phyloP scores from a whole-genome alignment of 2,797 vertebrate genomes.

The Periparus ater region DNA sequence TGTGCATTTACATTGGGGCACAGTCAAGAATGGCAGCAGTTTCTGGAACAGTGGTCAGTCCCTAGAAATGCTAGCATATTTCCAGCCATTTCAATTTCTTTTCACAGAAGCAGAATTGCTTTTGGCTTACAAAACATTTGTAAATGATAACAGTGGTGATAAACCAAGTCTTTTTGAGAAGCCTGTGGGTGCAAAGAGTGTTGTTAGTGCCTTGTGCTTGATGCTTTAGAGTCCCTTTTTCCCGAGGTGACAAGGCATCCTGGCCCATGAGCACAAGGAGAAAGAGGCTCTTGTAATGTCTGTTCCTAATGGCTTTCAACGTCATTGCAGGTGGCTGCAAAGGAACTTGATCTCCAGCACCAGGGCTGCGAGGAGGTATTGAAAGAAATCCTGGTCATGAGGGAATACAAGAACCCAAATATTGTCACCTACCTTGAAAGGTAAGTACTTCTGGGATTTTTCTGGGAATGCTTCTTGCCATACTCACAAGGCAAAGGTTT shows the following conservation, averaged over 20 bases:
- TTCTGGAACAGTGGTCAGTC: not conserved
- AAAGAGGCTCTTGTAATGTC: not conserved
- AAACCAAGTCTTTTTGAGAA: not conserved
- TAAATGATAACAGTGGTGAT: not conserved
- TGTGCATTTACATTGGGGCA: not conserved
- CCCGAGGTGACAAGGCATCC: not conserved
- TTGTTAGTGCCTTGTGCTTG: not conserved
- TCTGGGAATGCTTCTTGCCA: not conserved
- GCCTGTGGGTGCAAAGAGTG: not conserved
- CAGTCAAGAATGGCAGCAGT: not conserved
- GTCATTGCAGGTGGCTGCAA: not conserved
- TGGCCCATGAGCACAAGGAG: accelerated
- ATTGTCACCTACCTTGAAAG: conserved; percentile 98
- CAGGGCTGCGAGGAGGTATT: conserved; percentile 64
- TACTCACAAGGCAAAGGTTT: not conserved
- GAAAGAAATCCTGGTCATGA: conserved; percentile 95
- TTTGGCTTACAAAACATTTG: not conserved
- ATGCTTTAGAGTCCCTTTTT: not conserved
- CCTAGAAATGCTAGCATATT: not conserved
- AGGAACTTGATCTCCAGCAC: accelerated
- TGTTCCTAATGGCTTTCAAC: not conserved
- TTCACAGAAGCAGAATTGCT: not conserved
- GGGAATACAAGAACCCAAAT: conserved; percentile 95
- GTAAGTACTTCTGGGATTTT: conserved; percentile 64
- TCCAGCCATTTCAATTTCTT: no score